phyloP scores from a whole-genome alignment of 2,113 vertebrate genomes.

The Sigmodon hispidus region DNA sequence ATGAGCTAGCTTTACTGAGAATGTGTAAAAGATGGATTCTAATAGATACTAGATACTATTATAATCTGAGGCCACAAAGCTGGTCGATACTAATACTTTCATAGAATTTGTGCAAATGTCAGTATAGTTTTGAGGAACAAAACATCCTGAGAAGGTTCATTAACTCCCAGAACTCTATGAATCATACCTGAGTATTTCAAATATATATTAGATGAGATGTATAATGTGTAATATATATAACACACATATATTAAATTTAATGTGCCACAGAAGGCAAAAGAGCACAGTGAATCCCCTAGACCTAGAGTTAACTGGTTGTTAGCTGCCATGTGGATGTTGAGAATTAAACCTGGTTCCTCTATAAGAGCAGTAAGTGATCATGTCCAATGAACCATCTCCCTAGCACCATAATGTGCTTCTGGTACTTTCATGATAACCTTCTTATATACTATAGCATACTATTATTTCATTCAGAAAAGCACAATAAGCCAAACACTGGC shows the following conservation, averaged over 20 bases:
- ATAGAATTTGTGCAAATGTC: neutral
- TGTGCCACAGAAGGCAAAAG: neutral
- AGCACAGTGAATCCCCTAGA: neutral
- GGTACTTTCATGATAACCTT: neutral
- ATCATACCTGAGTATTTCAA: neutral
- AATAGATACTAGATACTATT: neutral
- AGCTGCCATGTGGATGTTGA: neutral
- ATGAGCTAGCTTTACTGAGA: neutral
- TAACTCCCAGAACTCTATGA: neutral
- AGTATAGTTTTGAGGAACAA: neutral
- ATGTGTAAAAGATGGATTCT: neutral
- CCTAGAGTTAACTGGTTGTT: neutral
- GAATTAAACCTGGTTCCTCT: neutral
- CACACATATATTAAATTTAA: too few species aligned
- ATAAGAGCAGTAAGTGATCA: neutral
- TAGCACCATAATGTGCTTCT: neutral
- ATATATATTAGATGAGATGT: too few species aligned
- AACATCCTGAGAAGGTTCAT: neutral
- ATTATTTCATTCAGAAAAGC: neutral
- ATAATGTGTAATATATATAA: too few species aligned
- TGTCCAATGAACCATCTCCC: neutral
- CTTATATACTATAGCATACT: neutral
- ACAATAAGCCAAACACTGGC: neutral
- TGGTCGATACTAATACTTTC: neutral
- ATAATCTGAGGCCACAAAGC: neutral